phyloP scores from a whole-genome alignment of 1,140 invertebrate genomes.

The Neodiprion virginianus region DNA sequence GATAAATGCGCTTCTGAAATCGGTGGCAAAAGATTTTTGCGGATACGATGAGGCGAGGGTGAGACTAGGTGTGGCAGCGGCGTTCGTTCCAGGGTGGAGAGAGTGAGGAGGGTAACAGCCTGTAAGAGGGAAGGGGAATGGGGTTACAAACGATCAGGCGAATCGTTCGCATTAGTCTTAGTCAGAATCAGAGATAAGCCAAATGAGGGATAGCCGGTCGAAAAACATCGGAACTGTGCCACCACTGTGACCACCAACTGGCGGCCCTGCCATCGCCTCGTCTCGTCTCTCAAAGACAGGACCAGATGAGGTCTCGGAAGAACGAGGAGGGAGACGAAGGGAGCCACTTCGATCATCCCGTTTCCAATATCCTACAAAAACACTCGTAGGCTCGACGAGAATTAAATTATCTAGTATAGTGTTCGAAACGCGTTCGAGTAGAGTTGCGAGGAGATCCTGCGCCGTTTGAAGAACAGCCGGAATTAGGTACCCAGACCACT shows the following conservation, averaged over 20 bases:
- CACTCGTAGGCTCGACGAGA: no score
- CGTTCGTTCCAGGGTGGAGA: background rate
- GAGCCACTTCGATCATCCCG: background rate
- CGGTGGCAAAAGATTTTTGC: slow-evolving; percentile 37
- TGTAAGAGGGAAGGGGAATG: slow-evolving; percentile 27
- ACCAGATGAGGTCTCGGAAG: background rate
- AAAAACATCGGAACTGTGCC: slow-evolving; percentile 27
- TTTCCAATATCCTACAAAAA: background rate
- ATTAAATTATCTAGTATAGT: no score
- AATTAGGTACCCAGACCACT: slow-evolving; percentile 34
- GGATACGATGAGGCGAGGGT: slow-evolving; percentile 27
- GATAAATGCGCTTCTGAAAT: slow-evolving; percentile 42
- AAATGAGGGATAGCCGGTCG: slow-evolving; percentile 41
- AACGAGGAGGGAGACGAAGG: background rate
- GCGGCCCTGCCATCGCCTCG: background rate
- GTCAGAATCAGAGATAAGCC: slow-evolving; percentile 56
- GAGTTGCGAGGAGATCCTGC: background rate
- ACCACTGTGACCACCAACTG: background rate
- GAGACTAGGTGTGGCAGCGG: background rate
- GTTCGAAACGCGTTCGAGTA: no score
- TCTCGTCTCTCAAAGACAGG: background rate
- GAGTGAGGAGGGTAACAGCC: background rate
- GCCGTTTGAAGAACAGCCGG: background rate
- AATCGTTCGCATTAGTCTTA: slow-evolving; percentile 52
- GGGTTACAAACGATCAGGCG: slow-evolving; percentile 51